Evolutionary conservation across 2,888 invertebrate species (phyloP).

Genomic region (Stenurella melanura): DNA sequence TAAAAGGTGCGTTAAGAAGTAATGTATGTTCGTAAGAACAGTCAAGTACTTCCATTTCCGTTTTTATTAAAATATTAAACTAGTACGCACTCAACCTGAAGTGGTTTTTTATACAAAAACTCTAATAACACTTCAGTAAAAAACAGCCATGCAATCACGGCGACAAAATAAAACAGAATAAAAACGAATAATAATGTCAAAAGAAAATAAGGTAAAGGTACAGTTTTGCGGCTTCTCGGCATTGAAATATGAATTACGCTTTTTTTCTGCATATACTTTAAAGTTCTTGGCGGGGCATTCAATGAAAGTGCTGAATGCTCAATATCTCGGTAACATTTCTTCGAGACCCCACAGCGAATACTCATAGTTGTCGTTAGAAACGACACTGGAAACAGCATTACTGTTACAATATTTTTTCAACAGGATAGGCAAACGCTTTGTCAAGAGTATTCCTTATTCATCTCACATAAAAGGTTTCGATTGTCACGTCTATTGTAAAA

Average conservation of each 20-base stretch:
- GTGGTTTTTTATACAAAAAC: neutral
- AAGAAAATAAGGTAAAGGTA: slow-evolving; percentile 5
- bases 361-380: neutral
- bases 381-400: neutral
- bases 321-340: slow-evolving; percentile 1
- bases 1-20: too few relatives aligned
- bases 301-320: slow-evolving; percentile 1
- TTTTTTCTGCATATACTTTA: slow-evolving; percentile 8
- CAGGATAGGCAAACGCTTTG: neutral
- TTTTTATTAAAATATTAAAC: neutral
- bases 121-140: neutral
- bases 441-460: neutral
- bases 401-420: neutral
- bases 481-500: neutral
- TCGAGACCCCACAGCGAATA: neutral
- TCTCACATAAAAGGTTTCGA: neutral
- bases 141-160: neutral
- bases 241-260: slow-evolving; percentile 9
- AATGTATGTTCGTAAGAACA: too few relatives aligned
- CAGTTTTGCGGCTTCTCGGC: neutral
- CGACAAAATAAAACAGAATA: neutral
- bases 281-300: neutral
- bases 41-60: neutral
- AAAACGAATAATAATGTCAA: slow-evolving; percentile 18
- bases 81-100: neutral